Conservation (phyloP, 1,140 invertebrate genomes). For the Bactericera cockerelli region DNA sequence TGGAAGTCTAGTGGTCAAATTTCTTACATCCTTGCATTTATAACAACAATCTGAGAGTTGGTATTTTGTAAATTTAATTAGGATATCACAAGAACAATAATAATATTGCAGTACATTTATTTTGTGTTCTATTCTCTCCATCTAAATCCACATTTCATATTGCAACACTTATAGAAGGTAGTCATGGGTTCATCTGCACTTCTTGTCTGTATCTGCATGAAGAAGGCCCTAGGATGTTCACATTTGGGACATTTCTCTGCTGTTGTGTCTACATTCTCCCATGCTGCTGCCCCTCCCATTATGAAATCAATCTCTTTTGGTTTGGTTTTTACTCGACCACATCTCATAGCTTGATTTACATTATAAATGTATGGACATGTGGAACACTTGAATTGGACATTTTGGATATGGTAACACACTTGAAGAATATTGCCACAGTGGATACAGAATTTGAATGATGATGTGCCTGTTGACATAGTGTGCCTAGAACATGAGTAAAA, state of each 20-base stretch:
- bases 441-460: background rate
- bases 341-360: background rate
- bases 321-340: background rate
- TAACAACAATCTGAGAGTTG: too few species aligned
- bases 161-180: slow-evolving; percentile 93
- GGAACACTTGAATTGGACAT: background rate
- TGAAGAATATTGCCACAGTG: background rate
- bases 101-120: too few species aligned
- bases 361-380: background rate
- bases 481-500: too few species aligned
- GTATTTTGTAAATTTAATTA: too few species aligned
- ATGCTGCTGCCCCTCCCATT: slow-evolving; percentile 76
- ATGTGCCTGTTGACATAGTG: background rate
- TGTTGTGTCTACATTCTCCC: slow-evolving; percentile 93
- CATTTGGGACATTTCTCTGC: slow-evolving; percentile 87
- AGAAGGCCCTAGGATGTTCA: slow-evolving; percentile 73
- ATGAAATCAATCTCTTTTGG: slow-evolving; percentile 79
- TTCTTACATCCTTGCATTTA: too few species aligned
- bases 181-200: slow-evolving; percentile 99
- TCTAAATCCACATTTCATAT: slow-evolving; percentile 70
- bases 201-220: slow-evolving; percentile 93
- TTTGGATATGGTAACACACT: background rate
- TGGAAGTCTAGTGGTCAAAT: too few species aligned
- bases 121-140: slow-evolving; percentile 91
- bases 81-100: too few species aligned